Percentiles rank a stretch among this genome's conserved stretches.
Conservation (phyloP, 1,140 invertebrate genomes). For the Drosophila ananassae region DNA sequence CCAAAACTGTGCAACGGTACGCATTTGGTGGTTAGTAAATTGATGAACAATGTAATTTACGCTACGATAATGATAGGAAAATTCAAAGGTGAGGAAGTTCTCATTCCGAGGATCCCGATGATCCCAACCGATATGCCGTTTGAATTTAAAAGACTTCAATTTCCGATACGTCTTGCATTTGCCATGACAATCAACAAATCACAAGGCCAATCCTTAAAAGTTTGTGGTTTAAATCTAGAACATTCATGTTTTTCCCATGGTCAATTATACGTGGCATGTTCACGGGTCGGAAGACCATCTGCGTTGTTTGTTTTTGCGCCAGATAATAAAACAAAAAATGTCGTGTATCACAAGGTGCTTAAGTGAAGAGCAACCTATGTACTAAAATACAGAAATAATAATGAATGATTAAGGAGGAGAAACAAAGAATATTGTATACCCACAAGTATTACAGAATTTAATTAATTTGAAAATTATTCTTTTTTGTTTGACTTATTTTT, state of each 20-base stretch:
- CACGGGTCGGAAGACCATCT: slow-evolving; percentile 76
- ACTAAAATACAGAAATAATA: too few species aligned
- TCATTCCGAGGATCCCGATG: slow-evolving; percentile 10
- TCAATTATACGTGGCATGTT: slow-evolving; percentile 84
- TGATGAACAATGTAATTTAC: slow-evolving; percentile 1
- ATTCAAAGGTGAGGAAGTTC: slow-evolving; percentile 12
- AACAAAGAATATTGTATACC: too few species aligned
- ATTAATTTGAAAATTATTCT: too few species aligned
- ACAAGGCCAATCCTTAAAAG: slow-evolving; percentile 14
- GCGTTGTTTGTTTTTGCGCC: slow-evolving; percentile 79
- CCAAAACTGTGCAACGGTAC: too few species aligned
- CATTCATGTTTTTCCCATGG: slow-evolving; percentile 64
- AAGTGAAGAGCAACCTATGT: too few species aligned
- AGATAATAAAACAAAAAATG: slow-evolving; percentile 75
- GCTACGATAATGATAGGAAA: slow-evolving; percentile 2
- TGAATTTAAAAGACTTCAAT: slow-evolving; percentile 4
- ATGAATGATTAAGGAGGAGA: too few species aligned
- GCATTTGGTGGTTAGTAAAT: too few species aligned
- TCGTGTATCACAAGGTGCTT: slow-evolving; percentile 61
- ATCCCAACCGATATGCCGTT: neutral
- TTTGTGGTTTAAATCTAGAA: slow-evolving; percentile 13
- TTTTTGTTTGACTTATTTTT: too few species aligned
- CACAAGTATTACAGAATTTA: too few species aligned
- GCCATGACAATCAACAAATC: slow-evolving; percentile 14
- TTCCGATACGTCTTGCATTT: neutral